Base-by-base conservation (phyloP, 2,797 vertebrate species). In the Aselliscus stoliczkanus region DNA sequence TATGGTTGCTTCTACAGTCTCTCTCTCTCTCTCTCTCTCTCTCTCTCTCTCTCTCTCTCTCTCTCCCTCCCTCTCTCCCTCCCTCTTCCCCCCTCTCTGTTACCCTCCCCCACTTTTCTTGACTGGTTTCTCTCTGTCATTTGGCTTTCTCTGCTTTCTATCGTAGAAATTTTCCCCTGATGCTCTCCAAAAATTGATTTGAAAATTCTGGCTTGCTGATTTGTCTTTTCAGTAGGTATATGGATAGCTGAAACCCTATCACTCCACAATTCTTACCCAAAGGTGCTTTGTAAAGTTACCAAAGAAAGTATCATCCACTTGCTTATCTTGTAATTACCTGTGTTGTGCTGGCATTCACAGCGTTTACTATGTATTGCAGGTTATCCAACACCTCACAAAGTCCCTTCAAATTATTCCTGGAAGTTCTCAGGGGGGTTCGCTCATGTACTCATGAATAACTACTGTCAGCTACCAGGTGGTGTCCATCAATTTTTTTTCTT, bases 401-500 rank as follows among this genome's bases (percentile, higher is more conserved):
- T 81, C 47, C 84, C 73, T 73, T 92, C 58, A 31, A 64, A 88
- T 92, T 91, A 75, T 93, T 90, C 87, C 87, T 54, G 77, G 58
- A 69, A 58, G 37, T 60, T 69, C 92, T 87, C 76, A 34, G 60
- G 87, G 90, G 42, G n/a, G 5, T 54, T 89, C 7, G 27, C 77
- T 93, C n/a, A 5, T 65, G 60, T 88, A 65, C 67, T 95, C 85
- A 60, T 64, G 67, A 92, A 84, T 76, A 92, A 60, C 27, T 65
- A 31, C 80, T 84, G 87, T 94, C 89, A 93, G 76, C 54, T 77
- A 75, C 81, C 95, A 96, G 84, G 80, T 88, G 88, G 84, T 54
- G 70, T 90, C 67, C 81, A 81, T 96, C 84, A 84, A 10, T 90
- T 92, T 80, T 86, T 85, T 79, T 94, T 90, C 86, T 88, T 88